Base-by-base conservation (phyloP, 2,113 vertebrate genomes). In the Crypturellus undulatus region DNA sequence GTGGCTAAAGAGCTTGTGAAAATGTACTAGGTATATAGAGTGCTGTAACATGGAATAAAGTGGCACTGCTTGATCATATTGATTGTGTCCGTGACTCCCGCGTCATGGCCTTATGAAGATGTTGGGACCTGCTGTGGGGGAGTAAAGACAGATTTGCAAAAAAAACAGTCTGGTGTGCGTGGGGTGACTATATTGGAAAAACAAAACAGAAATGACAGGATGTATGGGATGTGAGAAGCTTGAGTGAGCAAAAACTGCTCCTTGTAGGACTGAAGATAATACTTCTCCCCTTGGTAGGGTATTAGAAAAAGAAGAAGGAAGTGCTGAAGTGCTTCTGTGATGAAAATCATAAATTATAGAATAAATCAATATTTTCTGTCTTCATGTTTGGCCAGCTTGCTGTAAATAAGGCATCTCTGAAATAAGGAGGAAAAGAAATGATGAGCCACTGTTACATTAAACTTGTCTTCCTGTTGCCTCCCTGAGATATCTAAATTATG, bases 231-330 rank as follows among this genome's bases (percentile, higher is more conserved):
- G 58, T 79, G 70, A 92, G 84, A 94, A 92, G 38, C 71, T 87
- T 87, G 84, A 60, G 62, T 78, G 62, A 84, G 58, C 78, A 87
- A 89, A 65, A 84, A 67, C 69, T 75, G 34, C 52, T 93, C 80
- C 62, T 25, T 52, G 5, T 5, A 36, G 56, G 38, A 65, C 52
- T 56, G 52, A 47, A 54, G 65, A 52, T 75, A 30, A 76, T 32
- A 52, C 21, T 88, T 58, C 45, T 78, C 16, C 40, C 34, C 11
- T 2, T 34, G 62, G 20, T 45, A 45, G 25, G n/a, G 7, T 69
- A 10, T 84, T 89, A 24, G 21, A 89, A 63, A 63, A 63, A 8
- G 14, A 56, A 78, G n/a, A 60, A 62, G 77, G 72, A 93, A 84
- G 54, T 65, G 5, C 19, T 60, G 40, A 45, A 18, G 20, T 54